Evolutionary conservation across 2,888 invertebrate species (phyloP).

Genomic region (Sinotaia quadrata): DNA sequence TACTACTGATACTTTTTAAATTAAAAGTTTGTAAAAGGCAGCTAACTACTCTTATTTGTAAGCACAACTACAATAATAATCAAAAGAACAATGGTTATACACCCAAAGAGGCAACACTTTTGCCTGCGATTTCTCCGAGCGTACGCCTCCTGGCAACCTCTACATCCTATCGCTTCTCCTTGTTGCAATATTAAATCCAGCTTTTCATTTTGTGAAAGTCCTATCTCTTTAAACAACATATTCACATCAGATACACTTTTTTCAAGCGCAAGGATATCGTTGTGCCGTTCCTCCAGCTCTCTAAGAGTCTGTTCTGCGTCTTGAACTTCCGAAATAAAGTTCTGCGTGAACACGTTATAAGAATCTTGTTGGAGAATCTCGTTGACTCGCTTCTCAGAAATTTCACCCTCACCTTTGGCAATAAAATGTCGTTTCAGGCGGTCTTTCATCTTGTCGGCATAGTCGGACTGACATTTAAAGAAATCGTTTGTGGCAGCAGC

Average conservation of each 20-base stretch:
- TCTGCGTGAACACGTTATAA: conserved; percentile 52
- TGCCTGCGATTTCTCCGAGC: conserved; percentile 46
- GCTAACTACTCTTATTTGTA: no score
- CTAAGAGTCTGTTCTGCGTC: conserved; percentile 52
- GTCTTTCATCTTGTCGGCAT: conserved; percentile 57
- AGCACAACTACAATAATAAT: conserved; percentile 41
- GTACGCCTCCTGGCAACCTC: conserved; percentile 46
- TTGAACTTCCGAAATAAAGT: conserved; percentile 53
- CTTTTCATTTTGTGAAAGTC: no score
- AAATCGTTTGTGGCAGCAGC: conserved; percentile 51
- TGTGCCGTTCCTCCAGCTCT: conserved; percentile 52
- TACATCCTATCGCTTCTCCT: conserved; percentile 56
- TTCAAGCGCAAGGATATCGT: conserved; percentile 57
- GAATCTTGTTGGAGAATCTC: conserved; percentile 37
- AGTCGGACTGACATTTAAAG: conserved; percentile 54
- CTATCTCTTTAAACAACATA: conserved; percentile 57
- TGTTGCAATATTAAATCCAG: conserved; percentile 56
- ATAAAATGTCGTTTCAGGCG: conserved; percentile 50
- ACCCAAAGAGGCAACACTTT: conserved; percentile 47
- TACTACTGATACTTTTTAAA: no score
- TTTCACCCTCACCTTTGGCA: conserved; percentile 45
- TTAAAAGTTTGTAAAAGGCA: no score
- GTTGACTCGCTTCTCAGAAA: conserved; percentile 35
- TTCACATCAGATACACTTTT: conserved; percentile 59
- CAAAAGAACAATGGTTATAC: conserved; percentile 50